phyloP scores from a whole-genome alignment of 2,888 invertebrate genomes.

The Pycnomerus fuliginosus region DNA sequence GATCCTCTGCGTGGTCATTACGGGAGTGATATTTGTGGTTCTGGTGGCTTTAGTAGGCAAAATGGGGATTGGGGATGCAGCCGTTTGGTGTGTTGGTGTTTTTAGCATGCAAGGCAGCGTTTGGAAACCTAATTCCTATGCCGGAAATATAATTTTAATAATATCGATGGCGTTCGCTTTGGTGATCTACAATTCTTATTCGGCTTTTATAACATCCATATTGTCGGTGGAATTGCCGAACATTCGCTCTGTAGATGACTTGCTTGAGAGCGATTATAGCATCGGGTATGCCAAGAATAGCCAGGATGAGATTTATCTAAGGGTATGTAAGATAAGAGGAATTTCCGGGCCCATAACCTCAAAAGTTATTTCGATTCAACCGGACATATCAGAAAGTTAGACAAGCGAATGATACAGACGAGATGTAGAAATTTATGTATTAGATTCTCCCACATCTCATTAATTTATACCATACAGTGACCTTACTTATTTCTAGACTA shows the following conservation, averaged over 20 bases:
- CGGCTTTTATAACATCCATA: slow-evolving; percentile 67
- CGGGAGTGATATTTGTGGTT: slow-evolving; percentile 54
- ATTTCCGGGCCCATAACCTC: too few relatives aligned
- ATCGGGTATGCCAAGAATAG: slow-evolving; percentile 62
- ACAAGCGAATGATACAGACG: too few relatives aligned
- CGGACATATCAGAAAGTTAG: not conserved
- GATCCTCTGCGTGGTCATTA: slow-evolving; percentile 58
- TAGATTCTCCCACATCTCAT: too few relatives aligned
- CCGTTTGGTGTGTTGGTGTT: slow-evolving; percentile 64
- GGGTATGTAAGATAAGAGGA: slow-evolving; percentile 54
- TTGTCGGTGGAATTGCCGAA: slow-evolving; percentile 59
- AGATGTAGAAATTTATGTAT: too few relatives aligned
- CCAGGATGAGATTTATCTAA: slow-evolving; percentile 63
- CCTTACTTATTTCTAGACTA: slow-evolving; percentile 49
- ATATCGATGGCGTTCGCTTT: slow-evolving; percentile 62
- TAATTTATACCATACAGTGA: too few relatives aligned
- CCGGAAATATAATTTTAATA: slow-evolving; percentile 61
- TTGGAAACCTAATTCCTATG: slow-evolving; percentile 58
- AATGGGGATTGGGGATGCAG: slow-evolving; percentile 57
- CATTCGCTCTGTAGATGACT: slow-evolving; percentile 61
- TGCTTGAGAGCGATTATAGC: slow-evolving; percentile 60
- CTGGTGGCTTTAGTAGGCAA: slow-evolving; percentile 50
- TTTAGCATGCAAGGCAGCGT: slow-evolving; percentile 66
- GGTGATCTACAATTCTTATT: slow-evolving; percentile 65
- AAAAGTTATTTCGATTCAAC: too few relatives aligned